Percentiles rank a stretch among this genome's conserved stretches.
Conservation (phyloP, 2,888 invertebrate species). For the Chrysolina haemoptera region DNA sequence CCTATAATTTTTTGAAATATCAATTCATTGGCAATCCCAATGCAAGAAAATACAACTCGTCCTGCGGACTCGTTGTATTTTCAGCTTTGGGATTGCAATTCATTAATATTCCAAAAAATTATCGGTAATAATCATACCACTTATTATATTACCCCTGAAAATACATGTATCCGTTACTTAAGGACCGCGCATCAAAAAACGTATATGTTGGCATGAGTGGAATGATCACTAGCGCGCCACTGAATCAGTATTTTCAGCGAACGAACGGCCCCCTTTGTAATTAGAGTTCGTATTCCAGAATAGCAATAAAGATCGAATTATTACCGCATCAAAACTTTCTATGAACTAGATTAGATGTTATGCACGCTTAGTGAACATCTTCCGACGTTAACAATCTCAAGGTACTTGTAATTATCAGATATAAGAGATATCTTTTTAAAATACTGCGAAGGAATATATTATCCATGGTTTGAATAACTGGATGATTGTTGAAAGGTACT, state of each 20-base stretch:
- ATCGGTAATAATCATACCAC: too few relatives aligned
- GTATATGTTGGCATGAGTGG: too few relatives aligned
- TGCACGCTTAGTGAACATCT: neutral
- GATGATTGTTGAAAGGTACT: neutral
- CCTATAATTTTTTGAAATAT: too few relatives aligned
- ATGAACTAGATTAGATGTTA: conserved; percentile 14
- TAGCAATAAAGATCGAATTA: conserved; percentile 24
- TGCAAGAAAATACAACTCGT: too few relatives aligned
- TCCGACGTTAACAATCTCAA: neutral
- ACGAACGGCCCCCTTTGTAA: neutral
- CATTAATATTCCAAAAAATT: too few relatives aligned
- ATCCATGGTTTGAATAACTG: neutral
- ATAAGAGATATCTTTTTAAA: neutral
- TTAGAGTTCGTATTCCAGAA: conserved; percentile 1
- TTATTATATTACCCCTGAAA: too few relatives aligned
- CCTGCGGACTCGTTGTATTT: too few relatives aligned
- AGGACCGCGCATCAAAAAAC: too few relatives aligned
- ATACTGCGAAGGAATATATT: neutral
- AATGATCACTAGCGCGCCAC: too few relatives aligned
- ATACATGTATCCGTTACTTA: too few relatives aligned
- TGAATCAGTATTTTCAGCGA: neutral
- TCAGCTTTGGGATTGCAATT: too few relatives aligned
- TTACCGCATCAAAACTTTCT: conserved; percentile 16
- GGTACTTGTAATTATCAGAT: neutral
- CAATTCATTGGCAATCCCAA: too few relatives aligned